Conservation (phyloP, 2,888 invertebrate genomes). For the Parnassius glacialis region DNA sequence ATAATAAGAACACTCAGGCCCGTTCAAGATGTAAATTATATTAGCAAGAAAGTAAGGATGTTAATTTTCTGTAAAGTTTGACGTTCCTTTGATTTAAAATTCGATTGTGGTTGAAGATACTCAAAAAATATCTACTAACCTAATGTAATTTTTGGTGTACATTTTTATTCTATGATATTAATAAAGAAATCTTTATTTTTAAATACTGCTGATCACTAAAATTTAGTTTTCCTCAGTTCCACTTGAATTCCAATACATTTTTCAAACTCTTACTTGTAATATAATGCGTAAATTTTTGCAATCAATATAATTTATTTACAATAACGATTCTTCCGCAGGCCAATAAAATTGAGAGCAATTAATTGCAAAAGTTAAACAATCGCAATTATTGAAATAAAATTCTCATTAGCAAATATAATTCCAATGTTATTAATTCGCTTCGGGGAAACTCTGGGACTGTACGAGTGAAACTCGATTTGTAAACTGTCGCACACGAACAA, state of each 20-base stretch:
- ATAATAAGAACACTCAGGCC: too few relatives aligned
- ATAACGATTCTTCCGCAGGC: constrained; percentile 16
- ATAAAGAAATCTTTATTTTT: too few relatives aligned
- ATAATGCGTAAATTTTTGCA: constrained; percentile 11
- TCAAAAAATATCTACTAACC: too few relatives aligned
- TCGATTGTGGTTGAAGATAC: too few relatives aligned
- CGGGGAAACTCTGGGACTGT: constrained; percentile 20
- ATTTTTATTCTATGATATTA: too few relatives aligned
- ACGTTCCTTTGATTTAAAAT: not conserved
- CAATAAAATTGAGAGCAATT: constrained; percentile 21
- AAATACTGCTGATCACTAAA: too few relatives aligned
- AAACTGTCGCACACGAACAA: constrained; percentile 40
- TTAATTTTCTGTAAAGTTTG: too few relatives aligned
- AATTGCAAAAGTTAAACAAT: constrained; percentile 26
- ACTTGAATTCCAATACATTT: too few relatives aligned
- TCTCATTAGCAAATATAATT: constrained; percentile 25
- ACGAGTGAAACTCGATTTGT: constrained; percentile 31
- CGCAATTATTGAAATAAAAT: constrained; percentile 24
- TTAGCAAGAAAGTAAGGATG: too few relatives aligned
- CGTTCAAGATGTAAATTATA: too few relatives aligned
- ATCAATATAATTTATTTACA: constrained; percentile 15
- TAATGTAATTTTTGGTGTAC: too few relatives aligned
- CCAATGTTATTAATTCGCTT: constrained; percentile 23
- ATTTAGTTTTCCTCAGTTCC: too few relatives aligned
- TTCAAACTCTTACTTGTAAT: constrained; percentile 1